phyloP scores from a whole-genome alignment of 2,113 vertebrate genomes.

The Condylura cristata region DNA sequence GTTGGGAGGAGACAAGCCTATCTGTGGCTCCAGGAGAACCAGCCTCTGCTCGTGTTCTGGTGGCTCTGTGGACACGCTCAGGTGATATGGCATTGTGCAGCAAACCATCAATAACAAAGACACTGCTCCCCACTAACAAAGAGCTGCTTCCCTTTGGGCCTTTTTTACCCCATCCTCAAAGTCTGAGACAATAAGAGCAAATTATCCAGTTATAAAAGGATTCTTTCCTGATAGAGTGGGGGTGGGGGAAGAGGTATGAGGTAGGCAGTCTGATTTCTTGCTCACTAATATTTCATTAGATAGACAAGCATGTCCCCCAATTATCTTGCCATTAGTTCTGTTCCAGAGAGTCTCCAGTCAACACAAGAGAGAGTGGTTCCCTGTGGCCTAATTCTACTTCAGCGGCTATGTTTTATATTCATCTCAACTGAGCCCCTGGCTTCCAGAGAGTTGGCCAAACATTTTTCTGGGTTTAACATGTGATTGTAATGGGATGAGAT shows the following conservation, averaged over 20 bases:
- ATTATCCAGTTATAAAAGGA: background rate
- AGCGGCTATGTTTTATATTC: background rate
- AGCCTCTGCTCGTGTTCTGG: no score
- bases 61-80: background rate
- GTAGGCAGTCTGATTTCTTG: no score
- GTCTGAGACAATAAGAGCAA: background rate
- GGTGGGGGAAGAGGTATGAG: background rate
- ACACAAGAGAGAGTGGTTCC: background rate
- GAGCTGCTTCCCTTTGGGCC: background rate
- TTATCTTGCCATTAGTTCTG: background rate
- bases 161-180: background rate
- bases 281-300: background rate
- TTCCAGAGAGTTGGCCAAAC: background rate
- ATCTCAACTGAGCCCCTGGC: background rate
- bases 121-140: background rate
- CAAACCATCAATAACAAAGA: background rate
- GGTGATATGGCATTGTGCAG: rapidly evolving
- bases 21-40: background rate
- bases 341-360: background rate
- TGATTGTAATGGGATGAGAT: background rate
- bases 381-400: background rate
- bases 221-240: background rate
- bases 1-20: background rate
- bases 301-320: background rate
- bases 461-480: background rate